These are phyloP conservation scores for Helicoverpa armigera DNA, from an alignment of 1,140 invertebrate species.

Conservation along the genomic window DNA sequence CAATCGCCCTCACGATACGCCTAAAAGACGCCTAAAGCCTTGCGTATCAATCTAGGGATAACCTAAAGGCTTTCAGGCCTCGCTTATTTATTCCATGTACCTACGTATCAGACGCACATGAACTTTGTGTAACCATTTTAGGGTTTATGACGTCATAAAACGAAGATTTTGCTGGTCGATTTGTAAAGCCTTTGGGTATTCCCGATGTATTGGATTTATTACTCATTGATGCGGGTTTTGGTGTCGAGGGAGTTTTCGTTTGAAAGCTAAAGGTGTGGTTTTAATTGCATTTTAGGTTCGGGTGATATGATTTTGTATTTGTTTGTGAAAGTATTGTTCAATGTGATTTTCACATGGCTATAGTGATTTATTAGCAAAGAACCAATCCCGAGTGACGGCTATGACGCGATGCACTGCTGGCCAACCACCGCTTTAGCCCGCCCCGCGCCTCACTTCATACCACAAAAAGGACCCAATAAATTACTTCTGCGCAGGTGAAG, in stretches of 20 bases:
- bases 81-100: constrained; percentile 29
- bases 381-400: no score
- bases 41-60: constrained; percentile 22
- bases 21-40: neutral
- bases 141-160: constrained; percentile 21
- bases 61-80: constrained; percentile 1
- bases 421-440: no score
- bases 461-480: no score
- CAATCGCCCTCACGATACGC: neutral
- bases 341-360: no score
- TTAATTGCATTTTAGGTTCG: neutral
- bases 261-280: neutral
- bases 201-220: neutral
- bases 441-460: no score
- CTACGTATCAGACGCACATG: constrained; percentile 7
- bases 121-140: constrained; percentile 22
- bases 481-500: no score
- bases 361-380: no score
- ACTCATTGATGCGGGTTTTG: neutral
- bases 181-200: constrained; percentile 23
- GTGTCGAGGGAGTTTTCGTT: neutral
- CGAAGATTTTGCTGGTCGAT: constrained; percentile 22
- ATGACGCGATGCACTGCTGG: no score
- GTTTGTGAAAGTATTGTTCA: no score
- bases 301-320: neutral